These are phyloP conservation scores for Harpegnathos saltator DNA, from an alignment of 1,140 invertebrate genomes.

Conservation along the genomic window DNA sequence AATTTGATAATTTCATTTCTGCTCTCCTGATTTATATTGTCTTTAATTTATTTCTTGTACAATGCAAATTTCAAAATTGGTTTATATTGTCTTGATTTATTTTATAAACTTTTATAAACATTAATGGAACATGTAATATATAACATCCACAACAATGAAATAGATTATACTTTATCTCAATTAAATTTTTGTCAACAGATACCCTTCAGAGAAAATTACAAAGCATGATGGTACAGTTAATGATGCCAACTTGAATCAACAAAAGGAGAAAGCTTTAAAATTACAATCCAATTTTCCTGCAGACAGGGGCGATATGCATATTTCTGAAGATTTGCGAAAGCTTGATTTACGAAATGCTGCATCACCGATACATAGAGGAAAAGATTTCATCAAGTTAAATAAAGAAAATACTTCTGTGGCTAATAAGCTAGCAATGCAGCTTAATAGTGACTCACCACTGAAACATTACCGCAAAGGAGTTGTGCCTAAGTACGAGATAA, in stretches of 20 bases:
- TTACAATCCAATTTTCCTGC: slow-evolving; percentile 50
- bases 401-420: slow-evolving; percentile 69
- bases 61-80: too few species aligned
- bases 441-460: slow-evolving; percentile 74
- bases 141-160: neutral
- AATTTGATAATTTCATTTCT: too few species aligned
- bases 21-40: too few species aligned
- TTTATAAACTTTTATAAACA: neutral
- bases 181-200: slow-evolving; percentile 46
- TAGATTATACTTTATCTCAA: neutral
- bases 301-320: slow-evolving; percentile 60
- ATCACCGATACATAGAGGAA: slow-evolving; percentile 39
- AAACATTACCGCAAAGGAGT: slow-evolving; percentile 82
- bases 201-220: slow-evolving; percentile 60
- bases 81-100: neutral
- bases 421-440: slow-evolving; percentile 71
- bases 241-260: slow-evolving; percentile 24
- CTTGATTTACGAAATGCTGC: slow-evolving; percentile 34
- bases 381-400: slow-evolving; percentile 73
- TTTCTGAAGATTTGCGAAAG: slow-evolving; percentile 27
- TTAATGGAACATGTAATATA: neutral
- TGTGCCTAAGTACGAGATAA: slow-evolving; percentile 82
- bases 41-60: neutral
- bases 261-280: slow-evolving; percentile 22
- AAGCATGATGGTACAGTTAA: slow-evolving; percentile 25